A percentile compares a stretch with the other conserved stretches of the same genome.
Evolutionary conservation across 2,113 vertebrate genomes (phyloP).

Genomic region (Sinocyclocheilus grahami): DNA sequence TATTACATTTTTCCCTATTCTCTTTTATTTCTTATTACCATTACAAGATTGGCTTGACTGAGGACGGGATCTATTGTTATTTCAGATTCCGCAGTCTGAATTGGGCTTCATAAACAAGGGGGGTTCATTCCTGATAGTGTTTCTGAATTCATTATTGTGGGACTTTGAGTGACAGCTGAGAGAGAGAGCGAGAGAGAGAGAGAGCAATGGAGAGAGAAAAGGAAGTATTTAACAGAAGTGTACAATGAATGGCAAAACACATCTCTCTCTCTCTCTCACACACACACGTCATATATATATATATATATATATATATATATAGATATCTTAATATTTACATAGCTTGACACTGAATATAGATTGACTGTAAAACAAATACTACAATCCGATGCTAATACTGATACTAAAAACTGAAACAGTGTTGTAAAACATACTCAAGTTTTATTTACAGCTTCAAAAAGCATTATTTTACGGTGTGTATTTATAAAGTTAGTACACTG

Average conservation of each 20-base stretch:
- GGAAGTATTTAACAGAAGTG: constrained; percentile 78
- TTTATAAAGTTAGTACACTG: not conserved
- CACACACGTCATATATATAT: no score
- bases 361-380: not conserved
- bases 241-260: constrained; percentile 80
- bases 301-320: no score
- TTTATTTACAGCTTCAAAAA: not conserved
- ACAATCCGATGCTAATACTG: not conserved
- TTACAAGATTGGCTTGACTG: constrained; percentile 83
- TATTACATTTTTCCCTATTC: constrained; percentile 77
- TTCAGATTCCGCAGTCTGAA: constrained; percentile 82
- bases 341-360: not conserved
- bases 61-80: constrained; percentile 84
- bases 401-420: not conserved
- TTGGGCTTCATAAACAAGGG: constrained; percentile 88
- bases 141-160: constrained; percentile 84
- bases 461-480: not conserved
- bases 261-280: constrained; percentile 35
- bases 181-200: constrained; percentile 19
- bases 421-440: not conserved
- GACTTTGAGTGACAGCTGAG: constrained; percentile 78
- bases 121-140: constrained; percentile 88
- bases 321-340: not conserved
- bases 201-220: constrained; percentile 62
- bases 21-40: constrained; percentile 72